Evolutionary conservation across 2,888 invertebrate species (phyloP).

Genomic region (Dicyrtomina minuta): DNA sequence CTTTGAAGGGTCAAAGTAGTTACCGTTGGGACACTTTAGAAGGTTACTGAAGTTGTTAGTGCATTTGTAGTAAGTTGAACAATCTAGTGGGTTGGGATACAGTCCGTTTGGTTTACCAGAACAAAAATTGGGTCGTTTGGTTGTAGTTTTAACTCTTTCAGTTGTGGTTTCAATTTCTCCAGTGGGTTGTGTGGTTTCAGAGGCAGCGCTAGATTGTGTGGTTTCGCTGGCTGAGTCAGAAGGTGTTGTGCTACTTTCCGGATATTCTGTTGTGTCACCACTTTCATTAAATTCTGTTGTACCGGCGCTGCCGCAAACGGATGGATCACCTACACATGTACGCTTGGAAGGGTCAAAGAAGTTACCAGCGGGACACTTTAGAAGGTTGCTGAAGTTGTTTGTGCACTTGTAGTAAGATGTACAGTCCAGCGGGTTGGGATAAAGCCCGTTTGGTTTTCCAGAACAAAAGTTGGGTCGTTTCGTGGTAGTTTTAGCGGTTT

Average conservation of each 20-base stretch:
- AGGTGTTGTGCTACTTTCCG: not conserved
- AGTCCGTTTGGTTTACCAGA: constrained; percentile 8
- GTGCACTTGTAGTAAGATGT: constrained; percentile 8
- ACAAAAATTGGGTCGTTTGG: constrained; percentile 7
- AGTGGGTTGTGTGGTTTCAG: too few relatives aligned
- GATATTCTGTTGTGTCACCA: not conserved
- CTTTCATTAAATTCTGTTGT: too few relatives aligned
- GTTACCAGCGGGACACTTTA: not conserved
- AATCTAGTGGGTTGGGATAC: not conserved
- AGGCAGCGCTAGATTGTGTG: too few relatives aligned
- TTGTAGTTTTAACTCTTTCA: not conserved
- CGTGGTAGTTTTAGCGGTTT: not conserved
- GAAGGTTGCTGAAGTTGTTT: not conserved
- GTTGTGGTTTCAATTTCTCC: too few relatives aligned
- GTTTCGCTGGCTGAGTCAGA: too few relatives aligned
- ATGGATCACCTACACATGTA: not conserved
- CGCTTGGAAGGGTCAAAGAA: not conserved
- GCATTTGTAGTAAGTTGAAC: constrained; percentile 8
- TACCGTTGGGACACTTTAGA: not conserved
- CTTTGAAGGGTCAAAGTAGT: not conserved
- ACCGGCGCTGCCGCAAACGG: too few relatives aligned
- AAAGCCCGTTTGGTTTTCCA: constrained; percentile 5
- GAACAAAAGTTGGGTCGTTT: constrained; percentile 7
- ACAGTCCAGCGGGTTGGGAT: not conserved
- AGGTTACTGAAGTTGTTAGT: not conserved